Evolutionary conservation across 2,797 vertebrate species (phyloP), one percentile per base, ranked within the genome.

Genomic region (Epinephelus awoara): DNA sequence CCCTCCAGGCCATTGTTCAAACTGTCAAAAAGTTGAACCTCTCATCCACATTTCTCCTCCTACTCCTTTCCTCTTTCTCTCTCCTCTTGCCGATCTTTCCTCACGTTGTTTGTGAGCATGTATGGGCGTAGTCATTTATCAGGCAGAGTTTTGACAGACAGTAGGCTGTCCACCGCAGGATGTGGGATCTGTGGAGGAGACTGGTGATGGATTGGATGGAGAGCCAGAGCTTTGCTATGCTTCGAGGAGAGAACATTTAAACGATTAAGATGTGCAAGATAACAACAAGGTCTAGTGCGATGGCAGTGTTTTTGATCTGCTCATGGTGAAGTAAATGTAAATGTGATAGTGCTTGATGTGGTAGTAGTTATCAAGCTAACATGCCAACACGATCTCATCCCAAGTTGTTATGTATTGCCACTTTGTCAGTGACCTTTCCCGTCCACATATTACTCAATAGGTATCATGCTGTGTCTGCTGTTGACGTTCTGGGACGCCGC

Each of bases 1-100:
- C 65, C 67, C 85, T 82, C 63, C 69, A 29, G 82, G 68, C 78
- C 78, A 88, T 91, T 92, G 89, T 90, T 89, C 82, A 89, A 83
- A 61, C 84, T 80, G 87, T 88, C 89, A 82, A 59, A 88, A 85
- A 82, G 72, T 75, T 67, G 51, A 84, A 67, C 44, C 50, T 76
- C 69, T 85, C 64, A 50, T 88, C 79, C 81, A 79, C 67, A 71
- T 29, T 71, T 72, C 79, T 86, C 79, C 85, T 82, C 83, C 75
- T 44, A 77, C 82, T 75, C 72, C 6, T 70, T 79, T 67, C 71
- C 75, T 77, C 49, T 59, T 15, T 63, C 44, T 82, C 51, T 56
- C 52, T 73, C 18, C 49, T 57, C 55, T 47, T 52, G 73, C 74
- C 64, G 68, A 70, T 86, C 83, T 75, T 82, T 89, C 62, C 79